These are phyloP conservation scores for Cotesia typhae DNA, from an alignment of 1,140 invertebrate genomes.

Conservation along the genomic window DNA sequence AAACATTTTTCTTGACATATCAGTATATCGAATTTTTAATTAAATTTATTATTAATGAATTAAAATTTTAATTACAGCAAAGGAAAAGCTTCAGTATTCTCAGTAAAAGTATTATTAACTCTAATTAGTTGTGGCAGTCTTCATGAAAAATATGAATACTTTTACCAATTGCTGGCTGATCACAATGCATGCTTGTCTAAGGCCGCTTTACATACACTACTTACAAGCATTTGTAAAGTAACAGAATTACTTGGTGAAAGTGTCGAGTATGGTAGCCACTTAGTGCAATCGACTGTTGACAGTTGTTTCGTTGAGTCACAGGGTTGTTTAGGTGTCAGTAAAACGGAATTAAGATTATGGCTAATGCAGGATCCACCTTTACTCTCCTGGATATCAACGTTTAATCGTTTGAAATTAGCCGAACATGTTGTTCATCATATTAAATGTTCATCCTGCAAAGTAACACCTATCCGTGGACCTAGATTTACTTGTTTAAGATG, in stretches of 20 bases:
- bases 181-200: slow-evolving; percentile 68
- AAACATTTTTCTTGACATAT: too few species aligned
- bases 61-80: slow-evolving; percentile 55
- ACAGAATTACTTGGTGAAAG: slow-evolving; percentile 68
- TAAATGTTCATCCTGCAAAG: slow-evolving; percentile 69
- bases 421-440: slow-evolving; percentile 69
- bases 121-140: slow-evolving; percentile 66
- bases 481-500: slow-evolving; percentile 79
- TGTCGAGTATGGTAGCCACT: slow-evolving; percentile 65
- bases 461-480: slow-evolving; percentile 67
- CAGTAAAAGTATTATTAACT: slow-evolving; percentile 67
- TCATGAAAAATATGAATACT: slow-evolving; percentile 70
- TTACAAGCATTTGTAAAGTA: slow-evolving; percentile 65
- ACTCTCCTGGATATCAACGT: slow-evolving; percentile 70
- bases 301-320: slow-evolving; percentile 67
- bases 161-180: slow-evolving; percentile 70
- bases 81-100: slow-evolving; percentile 65
- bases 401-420: slow-evolving; percentile 68
- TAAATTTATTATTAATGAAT: too few species aligned
- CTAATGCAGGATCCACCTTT: slow-evolving; percentile 70
- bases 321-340: slow-evolving; percentile 66
- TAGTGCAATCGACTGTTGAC: slow-evolving; percentile 66
- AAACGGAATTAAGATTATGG: slow-evolving; percentile 69
- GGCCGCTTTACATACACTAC: slow-evolving; percentile 63
- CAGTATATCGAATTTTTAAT: too few species aligned